Base-by-base conservation (phyloP, 1,140 invertebrate species). In the Grapholita molesta region DNA sequence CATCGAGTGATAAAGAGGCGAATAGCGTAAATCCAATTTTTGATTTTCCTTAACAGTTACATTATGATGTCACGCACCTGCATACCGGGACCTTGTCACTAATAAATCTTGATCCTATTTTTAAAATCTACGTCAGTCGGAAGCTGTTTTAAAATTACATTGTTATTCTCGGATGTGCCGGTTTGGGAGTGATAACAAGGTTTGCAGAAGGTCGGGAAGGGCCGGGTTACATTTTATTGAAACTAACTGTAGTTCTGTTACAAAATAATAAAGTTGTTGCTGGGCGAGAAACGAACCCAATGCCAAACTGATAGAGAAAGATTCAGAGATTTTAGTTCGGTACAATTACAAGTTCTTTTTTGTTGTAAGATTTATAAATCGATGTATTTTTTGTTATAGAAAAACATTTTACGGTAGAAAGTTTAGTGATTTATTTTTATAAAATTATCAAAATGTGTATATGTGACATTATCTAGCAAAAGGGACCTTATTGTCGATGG, bases 111-210 rank as follows among this genome's bases (percentile, higher is more conserved):
- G 12, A 15, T 15, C 12, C 25, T 61, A 25, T 61, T 61, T 61
- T 61, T 61, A 28, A 61, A 61, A 61, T 30, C 6, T 28, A 28
- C 55, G 55, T 61, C 55, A 61, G 24, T 61, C 28, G 55, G 55
- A 61, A 61, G 55, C 55, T 15, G 55, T 61, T 61, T 61, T 61
- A 61, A 61, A 61, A 61, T 61, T 61, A 61, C 15, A 61, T 61
- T 61, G 55, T 61, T 61, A 61, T 61, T 61, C 28, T 61, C 24
- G 55, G 25, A 61, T 30, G 55, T 12, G 55, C 55, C 55, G 25
- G 24, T 61, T 61, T 61, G 24, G 55, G 15, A 28, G 55, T 61
- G 55, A 61, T 61, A 61, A 32, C 55, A 61, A 61, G 55, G 55
- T 61, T 61, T 28, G 24, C 55, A 25, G 55, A 28, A 61, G 55